A percentile compares a stretch with the other conserved stretches of the same genome.
Conservation (phyloP, 2,797 vertebrate genomes). For the Intellagama lesueurii region DNA sequence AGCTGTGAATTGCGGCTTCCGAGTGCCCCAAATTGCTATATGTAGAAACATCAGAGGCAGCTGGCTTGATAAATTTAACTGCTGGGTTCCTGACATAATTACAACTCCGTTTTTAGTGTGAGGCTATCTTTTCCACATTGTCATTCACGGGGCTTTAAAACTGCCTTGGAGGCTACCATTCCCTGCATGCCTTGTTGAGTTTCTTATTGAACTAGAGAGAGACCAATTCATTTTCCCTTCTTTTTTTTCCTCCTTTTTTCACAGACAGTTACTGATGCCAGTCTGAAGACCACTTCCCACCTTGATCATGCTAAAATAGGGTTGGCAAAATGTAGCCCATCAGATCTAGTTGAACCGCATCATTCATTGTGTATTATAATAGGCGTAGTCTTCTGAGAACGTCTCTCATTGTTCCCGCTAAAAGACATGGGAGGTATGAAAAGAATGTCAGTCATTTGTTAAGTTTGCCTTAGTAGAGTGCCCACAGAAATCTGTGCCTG, state of each 20-base stretch:
- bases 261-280: not conserved
- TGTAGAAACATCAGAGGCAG: constrained; percentile 18
- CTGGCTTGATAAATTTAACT: constrained; percentile 48
- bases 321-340: not conserved
- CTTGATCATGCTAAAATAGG: not conserved
- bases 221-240: not conserved
- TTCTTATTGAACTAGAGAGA: not conserved
- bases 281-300: not conserved
- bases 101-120: constrained; percentile 30
- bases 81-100: constrained; percentile 37
- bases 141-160: not conserved
- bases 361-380: not conserved
- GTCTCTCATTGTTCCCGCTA: not conserved
- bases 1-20: not conserved
- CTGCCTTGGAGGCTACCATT: not conserved
- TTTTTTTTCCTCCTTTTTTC: too few relatives aligned
- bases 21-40: constrained; percentile 28
- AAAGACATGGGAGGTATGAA: not conserved
- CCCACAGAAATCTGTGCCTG: not conserved
- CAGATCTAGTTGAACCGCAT: too few relatives aligned
- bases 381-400: not conserved
- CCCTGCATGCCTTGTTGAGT: not conserved
- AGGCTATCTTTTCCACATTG: constrained; percentile 17
- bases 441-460: not conserved
- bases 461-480: not conserved